These are phyloP conservation scores for Kradibia gibbosae DNA, from an alignment of 1,140 invertebrate species.

Conservation along the genomic window DNA sequence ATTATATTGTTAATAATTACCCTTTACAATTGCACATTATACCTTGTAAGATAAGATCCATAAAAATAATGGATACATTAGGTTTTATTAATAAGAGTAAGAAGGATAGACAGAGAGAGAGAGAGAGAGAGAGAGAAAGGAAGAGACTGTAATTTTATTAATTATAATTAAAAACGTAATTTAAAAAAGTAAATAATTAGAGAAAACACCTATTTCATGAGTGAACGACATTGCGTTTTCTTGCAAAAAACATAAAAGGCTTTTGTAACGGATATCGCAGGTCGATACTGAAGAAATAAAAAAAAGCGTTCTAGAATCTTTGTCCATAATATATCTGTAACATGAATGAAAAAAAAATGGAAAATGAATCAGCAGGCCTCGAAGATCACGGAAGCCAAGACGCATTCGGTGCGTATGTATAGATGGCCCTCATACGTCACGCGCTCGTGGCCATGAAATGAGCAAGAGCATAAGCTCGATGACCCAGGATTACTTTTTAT, in stretches of 20 bases:
- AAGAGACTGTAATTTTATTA: conserved; percentile 7
- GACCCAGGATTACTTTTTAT: conserved; percentile 47
- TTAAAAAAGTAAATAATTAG: conserved; percentile 35
- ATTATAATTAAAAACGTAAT: conserved; percentile 37
- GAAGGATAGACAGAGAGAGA: neutral
- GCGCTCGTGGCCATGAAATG: conserved; percentile 11
- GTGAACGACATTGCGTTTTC: neutral
- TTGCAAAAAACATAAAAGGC: conserved; percentile 28
- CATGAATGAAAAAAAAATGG: neutral
- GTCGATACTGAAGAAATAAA: neutral
- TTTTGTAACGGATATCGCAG: conserved; percentile 41
- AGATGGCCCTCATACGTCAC: conserved; percentile 31
- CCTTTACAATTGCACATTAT: conserved; percentile 13
- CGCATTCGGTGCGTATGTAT: neutral
- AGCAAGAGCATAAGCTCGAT: conserved; percentile 35
- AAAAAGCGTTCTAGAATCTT: neutral
- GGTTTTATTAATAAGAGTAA: neutral
- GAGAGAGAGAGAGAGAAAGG: neutral
- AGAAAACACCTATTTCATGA: neutral
- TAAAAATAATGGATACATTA: neutral
- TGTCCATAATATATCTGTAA: neutral
- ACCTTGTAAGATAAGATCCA: conserved; percentile 5
- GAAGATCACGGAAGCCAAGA: conserved; percentile 21
- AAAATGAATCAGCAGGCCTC: neutral
- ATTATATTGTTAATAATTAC: neutral